phyloP scores from a whole-genome alignment of 2,888 invertebrate genomes.

The Thecocarcelia acutangulata region DNA sequence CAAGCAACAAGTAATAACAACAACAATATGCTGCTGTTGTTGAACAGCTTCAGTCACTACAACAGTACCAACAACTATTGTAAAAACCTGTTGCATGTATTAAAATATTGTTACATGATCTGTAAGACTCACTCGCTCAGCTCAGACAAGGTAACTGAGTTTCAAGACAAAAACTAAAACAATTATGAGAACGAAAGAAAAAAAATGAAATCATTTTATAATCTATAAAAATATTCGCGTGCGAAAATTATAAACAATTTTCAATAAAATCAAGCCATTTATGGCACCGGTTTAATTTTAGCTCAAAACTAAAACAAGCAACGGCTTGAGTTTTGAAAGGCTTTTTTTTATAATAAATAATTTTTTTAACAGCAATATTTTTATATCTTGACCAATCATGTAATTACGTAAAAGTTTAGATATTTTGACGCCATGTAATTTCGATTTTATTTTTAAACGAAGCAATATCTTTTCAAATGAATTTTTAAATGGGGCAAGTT shows the following conservation, averaged over 20 bases:
- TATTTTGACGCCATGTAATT: slow-evolving; percentile 49
- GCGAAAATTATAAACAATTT: slow-evolving; percentile 67
- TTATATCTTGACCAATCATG: slow-evolving; percentile 55
- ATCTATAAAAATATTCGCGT: slow-evolving; percentile 62
- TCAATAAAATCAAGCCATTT: slow-evolving; percentile 55
- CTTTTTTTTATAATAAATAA: background rate
- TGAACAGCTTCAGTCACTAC: background rate
- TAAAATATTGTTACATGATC: slow-evolving; percentile 33
- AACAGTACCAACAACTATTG: background rate
- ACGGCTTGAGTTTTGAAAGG: slow-evolving; percentile 13
- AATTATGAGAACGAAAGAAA: background rate
- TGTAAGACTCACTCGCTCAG: slow-evolving; percentile 8
- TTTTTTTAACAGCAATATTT: slow-evolving; percentile 10
- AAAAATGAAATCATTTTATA: slow-evolving; percentile 47
- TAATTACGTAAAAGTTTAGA: slow-evolving; percentile 55
- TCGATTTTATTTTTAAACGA: too few relatives aligned
- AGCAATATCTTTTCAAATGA: too few relatives aligned
- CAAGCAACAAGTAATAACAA: slow-evolving; percentile 4
- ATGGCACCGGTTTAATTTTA: slow-evolving; percentile 49
- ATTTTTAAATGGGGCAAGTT: too few relatives aligned
- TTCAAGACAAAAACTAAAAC: background rate
- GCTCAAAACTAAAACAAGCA: slow-evolving; percentile 1
- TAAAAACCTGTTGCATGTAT: slow-evolving; percentile 39
- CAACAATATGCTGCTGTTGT: slow-evolving; percentile 7
- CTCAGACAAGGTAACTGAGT: slow-evolving; percentile 33